Evolutionary conservation across 2,113 vertebrate genomes (phyloP).

Genomic region (Halcyon malimbica): DNA sequence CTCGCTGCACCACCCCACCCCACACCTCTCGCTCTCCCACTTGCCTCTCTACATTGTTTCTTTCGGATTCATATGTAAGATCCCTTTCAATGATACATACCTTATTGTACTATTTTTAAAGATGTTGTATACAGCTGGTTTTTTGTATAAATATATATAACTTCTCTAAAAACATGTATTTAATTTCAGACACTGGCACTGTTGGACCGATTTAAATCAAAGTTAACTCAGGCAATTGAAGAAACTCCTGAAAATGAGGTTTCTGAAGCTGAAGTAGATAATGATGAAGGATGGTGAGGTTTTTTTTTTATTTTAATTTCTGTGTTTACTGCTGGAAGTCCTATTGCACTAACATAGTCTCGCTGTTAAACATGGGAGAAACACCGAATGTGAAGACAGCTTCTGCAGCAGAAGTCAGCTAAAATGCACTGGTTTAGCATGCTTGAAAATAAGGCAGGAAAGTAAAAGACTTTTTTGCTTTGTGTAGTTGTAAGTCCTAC

Average conservation of each 20-base stretch:
- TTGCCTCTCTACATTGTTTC: background rate
- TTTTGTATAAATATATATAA: background rate
- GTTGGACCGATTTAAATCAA: constrained; percentile 90
- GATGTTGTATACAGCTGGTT: background rate
- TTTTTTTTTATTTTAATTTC: background rate
- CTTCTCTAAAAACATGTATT: background rate
- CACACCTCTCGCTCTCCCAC: background rate
- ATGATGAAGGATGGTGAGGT: constrained; percentile 94
- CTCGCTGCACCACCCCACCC: too few species aligned
- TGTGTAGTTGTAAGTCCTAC: background rate
- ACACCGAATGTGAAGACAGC: background rate
- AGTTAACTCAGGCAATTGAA: constrained; percentile 90
- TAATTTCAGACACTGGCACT: constrained; percentile 88
- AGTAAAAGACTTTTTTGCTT: background rate
- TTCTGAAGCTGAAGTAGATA: constrained; percentile 85
- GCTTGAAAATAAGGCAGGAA: background rate
- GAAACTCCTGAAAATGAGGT: constrained; percentile 84
- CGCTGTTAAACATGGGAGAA: background rate
- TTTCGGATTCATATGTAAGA: background rate
- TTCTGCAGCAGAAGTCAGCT: background rate
- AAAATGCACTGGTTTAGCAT: background rate
- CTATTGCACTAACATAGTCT: background rate
- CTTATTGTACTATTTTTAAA: background rate
- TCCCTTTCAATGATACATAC: background rate
- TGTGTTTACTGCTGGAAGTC: background rate